Evolutionary conservation across 2,888 invertebrate species (phyloP).

Genomic region (Mythimna lalbum): DNA sequence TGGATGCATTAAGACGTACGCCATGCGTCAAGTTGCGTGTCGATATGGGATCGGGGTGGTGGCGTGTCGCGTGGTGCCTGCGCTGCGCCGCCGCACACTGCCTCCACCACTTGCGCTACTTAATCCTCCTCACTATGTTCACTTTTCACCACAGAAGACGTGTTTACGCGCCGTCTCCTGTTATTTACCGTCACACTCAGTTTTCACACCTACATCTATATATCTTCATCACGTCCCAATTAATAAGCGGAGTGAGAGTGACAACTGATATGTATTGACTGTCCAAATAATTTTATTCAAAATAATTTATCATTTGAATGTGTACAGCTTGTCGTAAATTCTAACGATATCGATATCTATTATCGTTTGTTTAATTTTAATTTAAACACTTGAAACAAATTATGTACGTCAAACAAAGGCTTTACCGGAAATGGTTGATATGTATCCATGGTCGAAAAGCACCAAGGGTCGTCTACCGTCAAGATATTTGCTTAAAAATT

Average conservation of each 20-base stretch:
- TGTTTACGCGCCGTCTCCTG: slow-evolving; percentile 70
- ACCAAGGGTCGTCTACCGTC: no score
- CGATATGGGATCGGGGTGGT: slow-evolving; percentile 77
- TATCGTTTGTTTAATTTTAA: slow-evolving; percentile 3
- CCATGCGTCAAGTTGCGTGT: slow-evolving; percentile 86
- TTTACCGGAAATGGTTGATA: neutral
- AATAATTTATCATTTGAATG: slow-evolving; percentile 61
- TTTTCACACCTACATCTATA: slow-evolving; percentile 68
- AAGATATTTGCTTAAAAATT: neutral
- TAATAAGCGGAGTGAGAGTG: slow-evolving; percentile 55
- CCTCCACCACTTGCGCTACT: slow-evolving; percentile 69
- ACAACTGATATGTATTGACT: slow-evolving; percentile 66
- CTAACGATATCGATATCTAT: slow-evolving; percentile 23
- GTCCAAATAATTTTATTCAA: slow-evolving; percentile 70
- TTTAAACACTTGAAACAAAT: slow-evolving; percentile 4
- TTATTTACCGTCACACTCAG: slow-evolving; percentile 76
- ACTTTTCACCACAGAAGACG: slow-evolving; percentile 73
- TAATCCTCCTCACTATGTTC: slow-evolving; percentile 76
- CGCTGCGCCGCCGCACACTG: slow-evolving; percentile 41
- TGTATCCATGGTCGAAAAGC: neutral
- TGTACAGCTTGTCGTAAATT: slow-evolving; percentile 47
- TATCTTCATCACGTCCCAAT: slow-evolving; percentile 72
- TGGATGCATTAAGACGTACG: slow-evolving; percentile 78
- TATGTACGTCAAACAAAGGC: neutral
- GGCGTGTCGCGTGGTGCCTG: slow-evolving; percentile 64